Base-by-base conservation (phyloP, 1,140 invertebrate species). In the Dinoponera quadriceps region DNA sequence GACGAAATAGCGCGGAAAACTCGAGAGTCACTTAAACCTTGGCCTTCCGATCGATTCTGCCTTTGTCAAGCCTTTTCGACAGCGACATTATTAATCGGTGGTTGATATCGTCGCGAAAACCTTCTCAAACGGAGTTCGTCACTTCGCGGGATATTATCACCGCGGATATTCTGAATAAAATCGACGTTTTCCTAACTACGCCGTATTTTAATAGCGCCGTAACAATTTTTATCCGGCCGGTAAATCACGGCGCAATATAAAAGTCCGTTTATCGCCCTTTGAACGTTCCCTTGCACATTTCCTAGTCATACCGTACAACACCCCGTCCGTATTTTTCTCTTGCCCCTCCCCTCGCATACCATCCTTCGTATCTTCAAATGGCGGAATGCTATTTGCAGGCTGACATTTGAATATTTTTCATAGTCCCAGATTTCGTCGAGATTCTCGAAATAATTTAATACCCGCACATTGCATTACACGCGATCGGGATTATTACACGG, bases 1-100 rank as follows among this genome's bases (percentile, higher is more conserved):
- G 60, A 77, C 9, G 49, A 83, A 87, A 87, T 74, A 74, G 4
- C 25, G 59, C 7, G 60, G 82, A 87, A 86, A 84, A 80, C 73
- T 74, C 62, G n/a, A 84, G 57, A 75, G 73, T 84, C 73, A 80
- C 81, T 86, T 77, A 51, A 68, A 73, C 3, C 73, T n/a, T 27
- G 22, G 25, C 33, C 54, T 68, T 33, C 20, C 38, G 14, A 78
- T 80, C 86, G 55, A 84, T 74, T 72, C 20, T 54, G 27, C 57
- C 44, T 83, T 44, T 78, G 4, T 14, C 1, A n/a, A 33, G 14
- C 13, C 18, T 48, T n/a, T n/a, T 44, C 33, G 13, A 54, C 57
- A 48, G 18, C n/a, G 33, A 13, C 60, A 62, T 73, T 48, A 86
- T 77, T 68, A 83, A 83, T 77, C 25, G 38, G 48, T 14, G 49